Base-by-base conservation (phyloP, 2,797 vertebrate genomes). In the Danionella dracula region DNA sequence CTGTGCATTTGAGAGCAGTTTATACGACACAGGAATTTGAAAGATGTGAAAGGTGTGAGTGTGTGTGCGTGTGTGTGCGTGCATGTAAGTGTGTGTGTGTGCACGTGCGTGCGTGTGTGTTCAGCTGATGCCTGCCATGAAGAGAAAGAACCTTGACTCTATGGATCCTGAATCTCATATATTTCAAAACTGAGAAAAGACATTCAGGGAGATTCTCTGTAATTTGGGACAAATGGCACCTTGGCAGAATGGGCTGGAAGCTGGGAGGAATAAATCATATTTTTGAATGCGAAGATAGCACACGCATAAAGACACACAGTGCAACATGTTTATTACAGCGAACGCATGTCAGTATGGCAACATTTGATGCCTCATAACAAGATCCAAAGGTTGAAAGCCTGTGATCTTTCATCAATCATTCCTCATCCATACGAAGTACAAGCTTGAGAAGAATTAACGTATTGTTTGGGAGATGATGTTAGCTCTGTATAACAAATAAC, bases 151-250 rank as follows among this genome's bases (percentile, higher is more conserved):
- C 60, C 48, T 55, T 23, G 42, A 31, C 67, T 60, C 48, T 23
- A 61, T 71, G 54, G 17, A 70, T 46, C 41, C 37, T 41, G 50
- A 54, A 73, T 38, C 66, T 65, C 57, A 77, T 45, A 75, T 69
- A 75, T 56, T n/a, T 66, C 73, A 73, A 53, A 67, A 75, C 48
- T 45, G 49, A 76, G 63, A 73, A 49, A 41, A 42, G 64, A 60
- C 53, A 62, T 78, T 71, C 53, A 41, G 44, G 67, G 67, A 65
- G 55, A 29, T 56, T 35, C 42, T 51, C 44, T 60, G 37, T 72
- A 64, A 74, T 74, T 61, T 46, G 13, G 38, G 58, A 59, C 74
- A 72, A 66, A 72, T 72, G 73, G 76, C 7, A 15, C 17, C 61
- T 63, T 64, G 21, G 42, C 51, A 41, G 44, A 50, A 75, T 31